phyloP scores from a whole-genome alignment of 1,140 invertebrate species.

The Arion vulgaris region DNA sequence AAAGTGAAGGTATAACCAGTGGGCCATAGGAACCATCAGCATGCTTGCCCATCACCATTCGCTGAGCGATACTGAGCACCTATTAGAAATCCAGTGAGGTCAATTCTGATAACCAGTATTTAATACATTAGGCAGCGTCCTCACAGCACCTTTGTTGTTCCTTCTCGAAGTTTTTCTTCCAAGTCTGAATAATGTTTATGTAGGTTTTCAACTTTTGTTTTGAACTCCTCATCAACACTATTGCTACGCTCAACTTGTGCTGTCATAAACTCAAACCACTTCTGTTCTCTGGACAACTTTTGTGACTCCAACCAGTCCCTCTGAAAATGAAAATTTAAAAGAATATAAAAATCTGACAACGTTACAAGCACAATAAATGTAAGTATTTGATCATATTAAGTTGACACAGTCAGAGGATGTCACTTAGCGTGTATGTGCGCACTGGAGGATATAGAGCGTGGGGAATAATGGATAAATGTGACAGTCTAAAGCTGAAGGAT shows the following conservation, averaged over 20 bases:
- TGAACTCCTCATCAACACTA: conserved; percentile 16
- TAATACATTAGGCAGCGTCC: no score
- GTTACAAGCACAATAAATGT: neutral
- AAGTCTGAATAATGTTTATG: conserved; percentile 16
- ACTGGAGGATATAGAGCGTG: no score
- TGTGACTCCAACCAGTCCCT: conserved; percentile 16
- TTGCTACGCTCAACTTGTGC: neutral
- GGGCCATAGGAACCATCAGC: no score
- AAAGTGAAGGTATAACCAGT: no score
- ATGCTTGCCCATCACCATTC: no score
- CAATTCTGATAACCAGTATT: no score
- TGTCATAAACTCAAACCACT: conserved; percentile 25
- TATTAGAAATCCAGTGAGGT: no score
- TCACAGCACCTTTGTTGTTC: neutral
- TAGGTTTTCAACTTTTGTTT: neutral
- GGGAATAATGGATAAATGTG: no score
- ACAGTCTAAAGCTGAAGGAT: no score
- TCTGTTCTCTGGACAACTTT: neutral
- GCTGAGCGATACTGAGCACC: no score
- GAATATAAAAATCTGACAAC: neutral
- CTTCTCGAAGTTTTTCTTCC: conserved; percentile 6
- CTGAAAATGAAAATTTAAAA: no score
- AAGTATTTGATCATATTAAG: neutral
- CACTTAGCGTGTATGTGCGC: no score
- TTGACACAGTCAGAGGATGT: neutral